Percentiles rank a stretch among this genome's conserved stretches.
Conservation (phyloP, 2,113 vertebrate species). For the Melospiza georgiana region DNA sequence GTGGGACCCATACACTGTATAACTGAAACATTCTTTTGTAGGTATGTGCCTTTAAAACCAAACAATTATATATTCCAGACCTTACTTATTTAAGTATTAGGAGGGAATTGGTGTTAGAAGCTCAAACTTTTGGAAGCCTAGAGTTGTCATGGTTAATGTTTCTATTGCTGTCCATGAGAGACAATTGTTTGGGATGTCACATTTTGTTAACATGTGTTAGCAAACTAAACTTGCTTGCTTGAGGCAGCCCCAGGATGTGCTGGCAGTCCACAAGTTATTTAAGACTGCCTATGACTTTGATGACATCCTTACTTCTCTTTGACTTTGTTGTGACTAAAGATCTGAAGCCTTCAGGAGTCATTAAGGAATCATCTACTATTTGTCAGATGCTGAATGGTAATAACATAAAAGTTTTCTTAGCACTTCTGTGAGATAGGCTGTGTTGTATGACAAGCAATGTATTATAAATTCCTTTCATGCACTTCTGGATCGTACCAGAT, state of each 20-base stretch:
- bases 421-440: background rate
- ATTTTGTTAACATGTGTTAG: background rate
- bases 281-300: background rate
- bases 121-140: background rate
- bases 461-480: background rate
- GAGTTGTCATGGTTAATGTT: background rate
- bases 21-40: background rate
- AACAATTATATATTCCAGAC: background rate
- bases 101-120: background rate
- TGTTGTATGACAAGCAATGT: background rate
- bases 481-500: background rate
- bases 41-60: background rate
- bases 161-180: background rate
- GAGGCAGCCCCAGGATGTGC: background rate
- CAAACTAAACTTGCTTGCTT: background rate
- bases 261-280: background rate
- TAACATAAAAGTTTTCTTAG: background rate
- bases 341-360: background rate
- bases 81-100: background rate
- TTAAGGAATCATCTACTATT: background rate
- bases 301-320: background rate
- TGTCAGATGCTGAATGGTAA: background rate
- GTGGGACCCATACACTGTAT: rapidly evolving
- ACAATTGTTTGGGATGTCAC: background rate
- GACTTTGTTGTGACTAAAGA: background rate